Percentiles rank a stretch among this genome's conserved stretches.
phyloP scores from a whole-genome alignment of 1,140 invertebrate genomes.

The Heliconius congener region DNA sequence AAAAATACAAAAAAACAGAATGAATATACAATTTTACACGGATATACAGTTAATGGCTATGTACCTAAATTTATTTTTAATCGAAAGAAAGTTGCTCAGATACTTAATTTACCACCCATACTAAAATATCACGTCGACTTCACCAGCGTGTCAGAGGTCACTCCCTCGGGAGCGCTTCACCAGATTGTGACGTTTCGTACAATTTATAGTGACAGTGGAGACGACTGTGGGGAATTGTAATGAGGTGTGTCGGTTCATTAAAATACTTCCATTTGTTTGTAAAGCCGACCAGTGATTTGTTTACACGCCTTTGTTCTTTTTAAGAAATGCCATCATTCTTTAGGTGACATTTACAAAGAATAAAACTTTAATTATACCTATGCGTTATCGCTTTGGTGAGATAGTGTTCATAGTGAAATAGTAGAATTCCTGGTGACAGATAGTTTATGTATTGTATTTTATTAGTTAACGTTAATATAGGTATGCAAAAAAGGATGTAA shows the following conservation, averaged over 20 bases:
- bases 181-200: conserved; percentile 48
- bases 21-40: background rate
- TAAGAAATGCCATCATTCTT: conserved; percentile 47
- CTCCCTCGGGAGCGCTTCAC: conserved; percentile 62
- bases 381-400: conserved; percentile 15
- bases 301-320: conserved; percentile 58
- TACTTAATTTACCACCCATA: background rate
- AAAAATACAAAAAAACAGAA: too few relatives aligned
- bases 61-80: background rate
- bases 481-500: too few relatives aligned
- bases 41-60: too few relatives aligned
- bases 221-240: conserved; percentile 66
- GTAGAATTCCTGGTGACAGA: too few relatives aligned
- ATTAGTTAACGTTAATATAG: too few relatives aligned
- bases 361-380: conserved; percentile 38
- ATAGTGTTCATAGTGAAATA: too few relatives aligned
- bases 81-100: background rate
- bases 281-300: conserved; percentile 71
- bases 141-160: conserved; percentile 42
- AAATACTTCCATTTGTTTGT: conserved; percentile 73
- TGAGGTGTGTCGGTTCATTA: conserved; percentile 69
- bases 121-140: background rate
- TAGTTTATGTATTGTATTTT: too few relatives aligned
- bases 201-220: conserved; percentile 57
- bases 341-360: conserved; percentile 42